Percentiles rank a stretch among this genome's conserved stretches.
phyloP scores from a whole-genome alignment of 2,797 vertebrate species.

The Xenopus petersii region DNA sequence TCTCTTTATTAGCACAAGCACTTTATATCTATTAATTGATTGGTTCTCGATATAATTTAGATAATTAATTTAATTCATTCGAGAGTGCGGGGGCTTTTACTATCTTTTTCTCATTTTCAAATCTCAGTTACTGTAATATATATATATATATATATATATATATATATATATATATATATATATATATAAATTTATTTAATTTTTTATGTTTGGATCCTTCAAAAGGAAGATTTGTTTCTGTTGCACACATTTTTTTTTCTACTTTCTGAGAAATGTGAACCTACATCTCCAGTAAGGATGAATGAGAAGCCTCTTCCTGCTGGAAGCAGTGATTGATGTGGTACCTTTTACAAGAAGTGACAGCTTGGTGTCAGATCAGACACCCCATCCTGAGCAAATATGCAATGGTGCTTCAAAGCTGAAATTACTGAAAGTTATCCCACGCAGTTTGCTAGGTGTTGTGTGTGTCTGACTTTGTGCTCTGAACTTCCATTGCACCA shows the following conservation, averaged over 20 bases:
- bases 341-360: slow-evolving; percentile 31
- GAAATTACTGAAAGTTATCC: slow-evolving; percentile 10
- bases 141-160: too few species aligned
- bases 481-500: neutral
- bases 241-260: neutral
- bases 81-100: too few species aligned
- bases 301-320: slow-evolving; percentile 11
- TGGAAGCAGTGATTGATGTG: slow-evolving; percentile 14
- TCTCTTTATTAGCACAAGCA: too few species aligned
- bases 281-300: slow-evolving; percentile 26
- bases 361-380: neutral
- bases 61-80: too few species aligned
- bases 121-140: too few species aligned
- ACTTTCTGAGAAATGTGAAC: slow-evolving; percentile 25
- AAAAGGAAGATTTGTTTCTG: too few species aligned
- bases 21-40: too few species aligned
- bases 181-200: too few species aligned
- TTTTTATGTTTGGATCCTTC: too few species aligned
- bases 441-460: slow-evolving; percentile 9
- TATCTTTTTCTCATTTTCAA: too few species aligned
- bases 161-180: too few species aligned
- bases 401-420: neutral
- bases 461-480: slow-evolving; percentile 1
- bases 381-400: neutral
- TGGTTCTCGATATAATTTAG: too few species aligned